phyloP scores from a whole-genome alignment of 2,113 vertebrate genomes.

The Neolamprologus fasciatus region DNA sequence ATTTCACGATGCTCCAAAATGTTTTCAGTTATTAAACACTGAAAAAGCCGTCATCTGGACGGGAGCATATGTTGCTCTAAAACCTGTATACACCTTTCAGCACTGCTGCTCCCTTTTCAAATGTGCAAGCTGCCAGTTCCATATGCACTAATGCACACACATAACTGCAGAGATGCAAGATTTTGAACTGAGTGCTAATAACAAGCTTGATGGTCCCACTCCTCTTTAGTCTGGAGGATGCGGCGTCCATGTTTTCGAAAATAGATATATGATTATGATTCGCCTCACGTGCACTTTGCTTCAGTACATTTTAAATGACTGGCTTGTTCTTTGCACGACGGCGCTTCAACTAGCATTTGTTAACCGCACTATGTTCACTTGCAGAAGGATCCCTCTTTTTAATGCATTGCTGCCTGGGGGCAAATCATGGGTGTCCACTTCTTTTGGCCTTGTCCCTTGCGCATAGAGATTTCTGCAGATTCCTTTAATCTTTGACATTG shows the following conservation, averaged over 20 bases:
- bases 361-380: neutral
- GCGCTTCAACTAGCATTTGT: neutral
- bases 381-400: neutral
- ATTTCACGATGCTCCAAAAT: fast-evolving
- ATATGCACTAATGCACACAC: neutral
- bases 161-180: neutral
- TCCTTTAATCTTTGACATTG: neutral
- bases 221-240: neutral
- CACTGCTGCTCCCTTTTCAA: neutral
- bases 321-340: neutral
- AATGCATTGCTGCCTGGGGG: neutral
- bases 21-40: neutral
- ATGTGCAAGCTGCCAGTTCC: neutral
- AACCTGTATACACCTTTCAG: neutral
- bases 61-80: neutral
- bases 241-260: neutral
- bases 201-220: neutral
- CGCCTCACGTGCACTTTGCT: neutral
- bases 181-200: neutral
- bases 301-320: neutral
- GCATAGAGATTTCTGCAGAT: neutral
- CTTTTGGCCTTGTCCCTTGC: neutral
- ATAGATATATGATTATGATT: neutral
- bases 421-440: neutral
- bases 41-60: neutral